Conservation (phyloP, 1,140 invertebrate species). For the Magallana angulata region DNA sequence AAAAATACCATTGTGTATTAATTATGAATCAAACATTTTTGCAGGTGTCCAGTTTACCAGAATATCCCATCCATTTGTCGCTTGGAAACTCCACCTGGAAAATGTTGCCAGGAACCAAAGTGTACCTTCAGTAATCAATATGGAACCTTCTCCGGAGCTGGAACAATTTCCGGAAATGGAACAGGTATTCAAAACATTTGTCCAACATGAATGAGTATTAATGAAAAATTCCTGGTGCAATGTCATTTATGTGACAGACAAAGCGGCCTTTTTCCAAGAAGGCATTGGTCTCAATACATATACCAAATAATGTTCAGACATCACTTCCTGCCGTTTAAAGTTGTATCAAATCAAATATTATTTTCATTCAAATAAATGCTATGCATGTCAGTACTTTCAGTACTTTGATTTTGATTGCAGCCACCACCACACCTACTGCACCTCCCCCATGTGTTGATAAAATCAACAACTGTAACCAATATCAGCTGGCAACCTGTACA, state of each 20-base stretch:
- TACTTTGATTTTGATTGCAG: background rate
- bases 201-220: too few species aligned
- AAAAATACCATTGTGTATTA: too few species aligned
- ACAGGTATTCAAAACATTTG: constrained; percentile 50
- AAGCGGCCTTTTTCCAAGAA: too few species aligned
- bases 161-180: constrained; percentile 68
- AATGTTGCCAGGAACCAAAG: constrained; percentile 70
- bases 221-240: too few species aligned
- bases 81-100: constrained; percentile 66
- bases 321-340: too few species aligned
- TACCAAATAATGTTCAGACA: too few species aligned
- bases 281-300: too few species aligned
- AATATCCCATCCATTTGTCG: constrained; percentile 66
- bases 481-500: constrained; percentile 55
- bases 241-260: too few species aligned
- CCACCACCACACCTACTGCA: constrained; percentile 45
- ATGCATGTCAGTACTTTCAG: too few species aligned
- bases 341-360: too few species aligned
- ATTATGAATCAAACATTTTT: background rate
- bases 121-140: constrained; percentile 71
- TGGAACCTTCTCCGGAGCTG: constrained; percentile 69
- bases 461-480: constrained; percentile 58
- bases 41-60: constrained; percentile 69
- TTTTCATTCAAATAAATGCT: too few species aligned
- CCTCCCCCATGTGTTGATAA: constrained; percentile 61